These are phyloP conservation scores for Drosophila hawaiiensis DNA, from an alignment of 2,888 invertebrate genomes.

Conservation along the genomic window DNA sequence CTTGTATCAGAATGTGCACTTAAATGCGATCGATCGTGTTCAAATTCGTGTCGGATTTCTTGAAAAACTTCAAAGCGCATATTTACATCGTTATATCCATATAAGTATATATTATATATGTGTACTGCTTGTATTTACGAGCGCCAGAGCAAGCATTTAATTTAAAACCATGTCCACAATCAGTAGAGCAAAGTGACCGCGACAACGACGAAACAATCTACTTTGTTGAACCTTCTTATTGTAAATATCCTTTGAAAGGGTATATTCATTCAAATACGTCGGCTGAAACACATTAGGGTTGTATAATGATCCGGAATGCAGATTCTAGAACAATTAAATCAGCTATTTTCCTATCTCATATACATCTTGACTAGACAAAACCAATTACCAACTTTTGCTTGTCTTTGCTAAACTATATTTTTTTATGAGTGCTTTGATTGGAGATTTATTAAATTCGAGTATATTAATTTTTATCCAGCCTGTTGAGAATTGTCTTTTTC, in stretches of 20 bases:
- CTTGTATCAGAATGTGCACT: conserved; percentile 4
- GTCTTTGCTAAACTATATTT: not conserved
- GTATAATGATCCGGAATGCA: not conserved
- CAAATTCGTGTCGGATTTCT: conserved; percentile 25
- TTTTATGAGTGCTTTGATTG: no score
- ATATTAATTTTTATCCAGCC: conserved; percentile 4
- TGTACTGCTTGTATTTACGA: not conserved
- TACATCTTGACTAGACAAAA: not conserved
- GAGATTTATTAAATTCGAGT: not conserved
- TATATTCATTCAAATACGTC: not conserved
- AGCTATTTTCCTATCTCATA: not conserved
- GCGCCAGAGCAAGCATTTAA: conserved; percentile 29
- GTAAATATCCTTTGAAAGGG: not conserved
- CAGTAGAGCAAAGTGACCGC: conserved; percentile 28
- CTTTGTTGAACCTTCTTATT: conserved; percentile 1
- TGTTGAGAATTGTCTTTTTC: not conserved
- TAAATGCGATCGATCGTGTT: conserved; percentile 21
- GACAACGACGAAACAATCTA: conserved; percentile 30
- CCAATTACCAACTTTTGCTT: not conserved
- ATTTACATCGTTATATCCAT: conserved; percentile 9
- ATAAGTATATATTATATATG: conserved; percentile 9
- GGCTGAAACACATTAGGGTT: no score
- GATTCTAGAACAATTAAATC: not conserved
- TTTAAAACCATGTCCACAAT: conserved; percentile 36
- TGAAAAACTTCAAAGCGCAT: conserved; percentile 6